phyloP scores from a whole-genome alignment of 92 coral and sea anemone species.

The Palythoa grandiflora region DNA sequence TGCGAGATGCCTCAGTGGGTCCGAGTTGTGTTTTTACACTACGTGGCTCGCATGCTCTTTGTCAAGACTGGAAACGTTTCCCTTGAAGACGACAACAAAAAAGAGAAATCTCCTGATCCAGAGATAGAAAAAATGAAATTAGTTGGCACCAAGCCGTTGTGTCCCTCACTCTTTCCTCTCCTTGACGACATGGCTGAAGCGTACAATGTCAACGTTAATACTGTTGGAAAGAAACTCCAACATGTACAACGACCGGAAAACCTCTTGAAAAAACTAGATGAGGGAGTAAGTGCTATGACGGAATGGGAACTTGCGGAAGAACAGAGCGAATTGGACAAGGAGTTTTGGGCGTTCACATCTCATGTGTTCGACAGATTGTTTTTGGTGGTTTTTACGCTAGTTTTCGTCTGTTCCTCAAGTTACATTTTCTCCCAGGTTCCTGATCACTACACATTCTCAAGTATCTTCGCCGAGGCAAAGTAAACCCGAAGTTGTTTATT shows the following conservation, averaged over 20 bases:
- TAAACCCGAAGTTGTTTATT: not conserved
- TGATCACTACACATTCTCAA: constrained; percentile 71
- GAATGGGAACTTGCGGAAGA: constrained; percentile 36
- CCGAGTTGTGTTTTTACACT: constrained; percentile 82
- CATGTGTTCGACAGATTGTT: constrained; percentile 82
- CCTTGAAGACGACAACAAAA: constrained; percentile 35
- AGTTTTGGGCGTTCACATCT: constrained; percentile 89
- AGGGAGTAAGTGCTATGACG: constrained; percentile 74
- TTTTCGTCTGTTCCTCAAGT: constrained; percentile 74
- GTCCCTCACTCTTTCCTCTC: constrained; percentile 44
- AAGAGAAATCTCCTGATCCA: constrained; percentile 34
- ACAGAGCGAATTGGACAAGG: constrained; percentile 55
- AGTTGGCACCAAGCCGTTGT: constrained; percentile 55
- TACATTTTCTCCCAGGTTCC: constrained; percentile 83
- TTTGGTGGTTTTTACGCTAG: constrained; percentile 66
- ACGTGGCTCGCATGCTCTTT: constrained; percentile 81
- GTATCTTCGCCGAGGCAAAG: constrained; percentile 16
- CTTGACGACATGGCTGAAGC: constrained; percentile 28
- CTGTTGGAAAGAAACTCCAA: constrained; percentile 26
- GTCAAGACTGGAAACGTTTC: constrained; percentile 76
- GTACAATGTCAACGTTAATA: constrained; percentile 36
- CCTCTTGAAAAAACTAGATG: constrained; percentile 53
- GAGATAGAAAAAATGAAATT: constrained; percentile 52
- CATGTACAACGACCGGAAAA: constrained; percentile 28
- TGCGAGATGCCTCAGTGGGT: constrained; percentile 84